Conservation (phyloP, 30 jellyfish, hydroid and myxozoan species). For the Pelagia noctiluca region DNA sequence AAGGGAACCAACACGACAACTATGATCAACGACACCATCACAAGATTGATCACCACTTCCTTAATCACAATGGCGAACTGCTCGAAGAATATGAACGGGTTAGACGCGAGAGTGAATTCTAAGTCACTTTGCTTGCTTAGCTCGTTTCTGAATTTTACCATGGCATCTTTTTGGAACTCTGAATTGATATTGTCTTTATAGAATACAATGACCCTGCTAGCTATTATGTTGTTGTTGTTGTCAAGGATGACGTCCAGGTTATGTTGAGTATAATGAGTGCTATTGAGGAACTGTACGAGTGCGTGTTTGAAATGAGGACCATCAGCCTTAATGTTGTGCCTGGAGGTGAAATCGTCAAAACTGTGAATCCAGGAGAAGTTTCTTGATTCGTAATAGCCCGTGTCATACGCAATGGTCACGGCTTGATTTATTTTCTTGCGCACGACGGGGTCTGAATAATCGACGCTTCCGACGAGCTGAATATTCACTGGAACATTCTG, state of each 20-base stretch:
- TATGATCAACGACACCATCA: slow-evolving; percentile 31
- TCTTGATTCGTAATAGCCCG: slow-evolving; percentile 62
- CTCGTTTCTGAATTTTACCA: no score
- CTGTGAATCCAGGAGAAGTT: slow-evolving; percentile 50
- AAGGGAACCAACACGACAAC: slow-evolving; percentile 34
- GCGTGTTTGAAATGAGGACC: slow-evolving; percentile 33
- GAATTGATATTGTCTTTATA: slow-evolving; percentile 29
- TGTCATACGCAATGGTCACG: slow-evolving; percentile 25
- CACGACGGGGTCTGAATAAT: slow-evolving; percentile 48
- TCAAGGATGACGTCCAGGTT: slow-evolving; percentile 32
- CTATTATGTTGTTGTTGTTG: slow-evolving; percentile 27
- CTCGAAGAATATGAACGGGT: slow-evolving; percentile 54
- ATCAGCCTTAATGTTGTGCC: neutral
- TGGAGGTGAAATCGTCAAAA: slow-evolving; percentile 20
- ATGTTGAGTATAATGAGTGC: slow-evolving; percentile 17
- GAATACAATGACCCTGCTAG: slow-evolving; percentile 41
- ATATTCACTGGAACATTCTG: slow-evolving; percentile 46
- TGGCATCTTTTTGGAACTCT: slow-evolving; percentile 57
- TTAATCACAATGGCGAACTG: slow-evolving; percentile 46
- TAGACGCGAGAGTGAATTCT: slow-evolving; percentile 2
- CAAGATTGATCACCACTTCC: slow-evolving; percentile 44
- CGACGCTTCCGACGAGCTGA: slow-evolving; percentile 17
- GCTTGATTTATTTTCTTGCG: slow-evolving; percentile 33
- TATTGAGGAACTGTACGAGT: slow-evolving; percentile 12
- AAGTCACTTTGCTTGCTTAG: slow-evolving; percentile 9